A percentile compares a stretch with the other conserved stretches of the same genome.
These are phyloP conservation scores for Huso huso DNA, from an alignment of 2,797 vertebrate genomes.

Conservation along the genomic window DNA sequence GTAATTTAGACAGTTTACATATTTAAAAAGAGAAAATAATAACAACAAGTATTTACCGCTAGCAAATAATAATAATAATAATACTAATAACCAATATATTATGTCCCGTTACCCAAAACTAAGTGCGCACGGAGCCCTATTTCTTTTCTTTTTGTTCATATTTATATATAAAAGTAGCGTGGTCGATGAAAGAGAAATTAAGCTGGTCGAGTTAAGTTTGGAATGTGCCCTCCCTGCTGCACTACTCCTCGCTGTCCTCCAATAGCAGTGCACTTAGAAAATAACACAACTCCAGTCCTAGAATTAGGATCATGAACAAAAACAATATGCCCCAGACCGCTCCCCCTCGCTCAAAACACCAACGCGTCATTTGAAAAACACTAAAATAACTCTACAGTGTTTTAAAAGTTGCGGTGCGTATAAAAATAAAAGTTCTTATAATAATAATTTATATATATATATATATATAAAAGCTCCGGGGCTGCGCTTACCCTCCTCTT, in stretches of 20 bases:
- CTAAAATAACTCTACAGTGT: slow-evolving; percentile 11
- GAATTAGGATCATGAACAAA: slow-evolving; percentile 54
- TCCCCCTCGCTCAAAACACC: slow-evolving; percentile 43
- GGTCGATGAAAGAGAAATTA: slow-evolving; percentile 30
- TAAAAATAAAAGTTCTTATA: slow-evolving; percentile 49
- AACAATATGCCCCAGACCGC: slow-evolving; percentile 36
- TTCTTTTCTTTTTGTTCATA: slow-evolving; percentile 9
- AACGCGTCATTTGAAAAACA: slow-evolving; percentile 16
- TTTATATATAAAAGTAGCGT: slow-evolving; percentile 8
- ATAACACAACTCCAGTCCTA: slow-evolving; percentile 52
- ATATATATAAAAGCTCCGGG: slow-evolving; percentile 52
- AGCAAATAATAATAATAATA: slow-evolving; percentile 9
- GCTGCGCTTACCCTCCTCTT: slow-evolving; percentile 67
- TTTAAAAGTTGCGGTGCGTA: slow-evolving; percentile 45
- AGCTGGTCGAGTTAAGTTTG: slow-evolving; percentile 62
- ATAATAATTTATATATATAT: slow-evolving; percentile 41
- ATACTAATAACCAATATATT: not conserved
- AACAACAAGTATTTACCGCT: not conserved
- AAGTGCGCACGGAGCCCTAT: slow-evolving; percentile 15
- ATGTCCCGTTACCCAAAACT: slow-evolving; percentile 16
- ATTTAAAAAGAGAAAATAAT: not conserved
- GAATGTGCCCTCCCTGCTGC: slow-evolving; percentile 64
- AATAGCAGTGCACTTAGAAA: slow-evolving; percentile 38
- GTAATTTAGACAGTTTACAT: too few species aligned
- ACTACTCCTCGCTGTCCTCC: slow-evolving; percentile 42